Conservation (phyloP, 2,113 vertebrate genomes). For the Myotis brandtii region DNA sequence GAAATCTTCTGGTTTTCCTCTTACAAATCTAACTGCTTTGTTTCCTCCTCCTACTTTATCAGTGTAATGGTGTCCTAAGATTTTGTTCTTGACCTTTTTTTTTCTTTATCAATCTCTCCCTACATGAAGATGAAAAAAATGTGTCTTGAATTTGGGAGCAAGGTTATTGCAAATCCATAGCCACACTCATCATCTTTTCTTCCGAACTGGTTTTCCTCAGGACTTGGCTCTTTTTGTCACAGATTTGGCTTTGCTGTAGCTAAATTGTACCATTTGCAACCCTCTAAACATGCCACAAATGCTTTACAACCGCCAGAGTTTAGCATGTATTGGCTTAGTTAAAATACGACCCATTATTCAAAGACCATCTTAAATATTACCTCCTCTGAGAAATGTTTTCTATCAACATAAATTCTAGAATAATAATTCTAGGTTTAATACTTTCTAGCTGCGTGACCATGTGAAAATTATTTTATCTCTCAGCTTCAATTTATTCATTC, state of each 20-base stretch:
- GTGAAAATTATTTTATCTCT: conserved; percentile 1
- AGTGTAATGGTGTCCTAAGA: neutral
- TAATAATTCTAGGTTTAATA: neutral
- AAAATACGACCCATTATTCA: neutral
- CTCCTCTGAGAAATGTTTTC: neutral
- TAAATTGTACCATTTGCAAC: neutral
- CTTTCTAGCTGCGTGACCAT: neutral
- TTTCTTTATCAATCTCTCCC: neutral
- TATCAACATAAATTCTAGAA: neutral
- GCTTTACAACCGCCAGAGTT: neutral
- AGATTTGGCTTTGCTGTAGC: neutral
- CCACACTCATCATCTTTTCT: neutral
- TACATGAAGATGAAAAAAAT: conserved; percentile 19
- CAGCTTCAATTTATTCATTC: neutral
- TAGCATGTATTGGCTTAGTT: neutral
- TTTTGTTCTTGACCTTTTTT: neutral
- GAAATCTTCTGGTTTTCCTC: neutral
- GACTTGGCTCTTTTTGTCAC: neutral
- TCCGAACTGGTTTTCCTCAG: neutral
- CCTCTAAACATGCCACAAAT: neutral
- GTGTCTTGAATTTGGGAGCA: neutral
- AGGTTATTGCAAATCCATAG: neutral
- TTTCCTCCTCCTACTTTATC: neutral
- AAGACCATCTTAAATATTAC: neutral
- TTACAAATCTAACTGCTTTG: neutral